A percentile compares a stretch with the other conserved stretches of the same genome.
Evolutionary conservation across 2,113 vertebrate genomes (phyloP).

Genomic region (Ammodytes marinus): DNA sequence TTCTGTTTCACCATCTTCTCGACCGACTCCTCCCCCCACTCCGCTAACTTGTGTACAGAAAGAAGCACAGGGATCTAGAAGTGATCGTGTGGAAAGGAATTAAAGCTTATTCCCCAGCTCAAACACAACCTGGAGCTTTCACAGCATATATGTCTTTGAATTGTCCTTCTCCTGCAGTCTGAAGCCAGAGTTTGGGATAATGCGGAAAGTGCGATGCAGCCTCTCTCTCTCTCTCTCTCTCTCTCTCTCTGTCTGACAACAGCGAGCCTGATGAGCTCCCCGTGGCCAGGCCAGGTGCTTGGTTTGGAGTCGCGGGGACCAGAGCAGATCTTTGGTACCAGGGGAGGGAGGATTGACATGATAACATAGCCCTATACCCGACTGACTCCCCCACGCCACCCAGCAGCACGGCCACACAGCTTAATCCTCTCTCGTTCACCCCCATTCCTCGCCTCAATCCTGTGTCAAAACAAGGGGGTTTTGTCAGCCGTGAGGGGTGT

Average conservation of each 20-base stretch:
- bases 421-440: slow-evolving; percentile 68
- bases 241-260: slow-evolving; percentile 23
- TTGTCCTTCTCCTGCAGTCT: slow-evolving; percentile 52
- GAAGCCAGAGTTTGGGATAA: slow-evolving; percentile 22
- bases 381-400: slow-evolving; percentile 52
- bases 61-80: slow-evolving; percentile 27
- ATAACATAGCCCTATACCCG: slow-evolving; percentile 48
- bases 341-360: slow-evolving; percentile 68
- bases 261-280: slow-evolving; percentile 65
- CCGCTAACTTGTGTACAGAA: slow-evolving; percentile 45
- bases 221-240: slow-evolving; percentile 2
- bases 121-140: slow-evolving; percentile 36
- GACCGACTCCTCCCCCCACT: slow-evolving; percentile 81
- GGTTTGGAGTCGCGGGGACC: slow-evolving; percentile 44
- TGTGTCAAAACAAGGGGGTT: slow-evolving; percentile 79
- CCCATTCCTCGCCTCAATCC: slow-evolving; percentile 42
- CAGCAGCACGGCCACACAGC: slow-evolving; percentile 69
- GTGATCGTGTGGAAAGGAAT: not conserved
- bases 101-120: slow-evolving; percentile 28
- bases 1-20: slow-evolving; percentile 82
- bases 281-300: slow-evolving; percentile 64
- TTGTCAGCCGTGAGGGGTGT: slow-evolving; percentile 77
- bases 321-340: slow-evolving; percentile 45
- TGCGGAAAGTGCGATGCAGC: slow-evolving; percentile 34
- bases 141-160: slow-evolving; percentile 50